phyloP scores from a whole-genome alignment of 2,888 invertebrate genomes.

The Pristionchus arcanus region DNA sequence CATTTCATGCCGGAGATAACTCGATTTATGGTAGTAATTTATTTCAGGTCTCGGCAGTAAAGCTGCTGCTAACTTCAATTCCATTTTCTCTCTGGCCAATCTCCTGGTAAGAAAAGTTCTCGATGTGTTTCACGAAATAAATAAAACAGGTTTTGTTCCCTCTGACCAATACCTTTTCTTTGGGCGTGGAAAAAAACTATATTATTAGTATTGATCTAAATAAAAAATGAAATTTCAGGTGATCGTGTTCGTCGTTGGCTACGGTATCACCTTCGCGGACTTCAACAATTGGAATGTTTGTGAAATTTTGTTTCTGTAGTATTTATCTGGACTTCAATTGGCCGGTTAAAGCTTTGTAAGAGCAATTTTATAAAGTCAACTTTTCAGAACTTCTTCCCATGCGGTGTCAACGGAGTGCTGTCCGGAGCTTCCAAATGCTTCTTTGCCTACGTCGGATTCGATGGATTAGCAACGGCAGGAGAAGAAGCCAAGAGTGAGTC shows the following conservation, averaged over 20 bases:
- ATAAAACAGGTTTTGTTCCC: too few species aligned
- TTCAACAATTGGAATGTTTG: slow-evolving; percentile 56
- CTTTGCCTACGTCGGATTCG: slow-evolving; percentile 68
- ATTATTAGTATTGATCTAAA: background rate
- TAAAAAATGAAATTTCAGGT: slow-evolving; percentile 25
- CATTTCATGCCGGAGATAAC: too few species aligned
- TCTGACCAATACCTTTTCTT: too few species aligned
- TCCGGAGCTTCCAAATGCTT: slow-evolving; percentile 66
- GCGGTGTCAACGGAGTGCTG: slow-evolving; percentile 60
- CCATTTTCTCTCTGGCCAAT: slow-evolving; percentile 43
- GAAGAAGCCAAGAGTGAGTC: slow-evolving; percentile 64
- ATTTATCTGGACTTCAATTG: too few species aligned
- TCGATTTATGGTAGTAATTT: too few species aligned
- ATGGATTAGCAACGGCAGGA: slow-evolving; percentile 65
- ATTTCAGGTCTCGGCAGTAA: slow-evolving; percentile 37
- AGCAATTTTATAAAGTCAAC: too few species aligned
- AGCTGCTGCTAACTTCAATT: slow-evolving; percentile 45
- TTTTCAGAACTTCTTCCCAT: slow-evolving; percentile 60
- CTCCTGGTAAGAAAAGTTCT: background rate
- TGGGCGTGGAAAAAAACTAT: too few species aligned
- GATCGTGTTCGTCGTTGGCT: slow-evolving; percentile 54
- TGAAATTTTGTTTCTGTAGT: background rate
- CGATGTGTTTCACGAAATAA: too few species aligned
- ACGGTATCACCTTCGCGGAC: slow-evolving; percentile 57
- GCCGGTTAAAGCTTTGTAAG: too few species aligned